phyloP scores from a whole-genome alignment of 2,888 invertebrate species.

The Lysandra bellargus region DNA sequence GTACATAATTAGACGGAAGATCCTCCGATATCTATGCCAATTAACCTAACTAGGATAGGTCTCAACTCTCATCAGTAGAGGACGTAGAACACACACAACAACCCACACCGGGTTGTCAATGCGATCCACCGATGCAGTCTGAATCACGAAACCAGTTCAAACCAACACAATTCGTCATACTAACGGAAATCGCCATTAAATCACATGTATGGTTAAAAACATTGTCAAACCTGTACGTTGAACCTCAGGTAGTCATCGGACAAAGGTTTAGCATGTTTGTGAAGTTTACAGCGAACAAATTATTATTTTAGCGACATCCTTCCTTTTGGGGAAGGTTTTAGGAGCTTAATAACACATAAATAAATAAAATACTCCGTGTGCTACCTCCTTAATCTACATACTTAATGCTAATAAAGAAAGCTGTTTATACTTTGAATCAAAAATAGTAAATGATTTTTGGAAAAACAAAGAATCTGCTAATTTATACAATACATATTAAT shows the following conservation, averaged over 20 bases:
- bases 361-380: not conserved
- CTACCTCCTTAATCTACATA: not conserved
- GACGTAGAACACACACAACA: too few relatives aligned
- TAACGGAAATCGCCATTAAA: not conserved
- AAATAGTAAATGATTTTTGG: not conserved
- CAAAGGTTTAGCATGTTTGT: not conserved
- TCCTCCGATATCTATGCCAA: not conserved
- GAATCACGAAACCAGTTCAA: conserved; percentile 14
- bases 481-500: too few relatives aligned
- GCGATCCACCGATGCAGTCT: conserved; percentile 13
- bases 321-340: not conserved
- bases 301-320: not conserved
- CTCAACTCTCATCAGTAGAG: not conserved
- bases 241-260: not conserved
- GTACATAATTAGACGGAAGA: not conserved
- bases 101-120: conserved; percentile 16
- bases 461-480: too few relatives aligned
- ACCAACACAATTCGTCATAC: conserved; percentile 19
- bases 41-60: not conserved
- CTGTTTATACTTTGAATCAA: not conserved
- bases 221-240: conserved; percentile 16
- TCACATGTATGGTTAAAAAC: conserved; percentile 14
- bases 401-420: not conserved
- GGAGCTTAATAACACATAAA: too few relatives aligned
- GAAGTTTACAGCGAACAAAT: not conserved